Evolutionary conservation across 2,888 invertebrate genomes (phyloP), one percentile per base, ranked within the genome.

Genomic region (Eupeodes luniger): DNA sequence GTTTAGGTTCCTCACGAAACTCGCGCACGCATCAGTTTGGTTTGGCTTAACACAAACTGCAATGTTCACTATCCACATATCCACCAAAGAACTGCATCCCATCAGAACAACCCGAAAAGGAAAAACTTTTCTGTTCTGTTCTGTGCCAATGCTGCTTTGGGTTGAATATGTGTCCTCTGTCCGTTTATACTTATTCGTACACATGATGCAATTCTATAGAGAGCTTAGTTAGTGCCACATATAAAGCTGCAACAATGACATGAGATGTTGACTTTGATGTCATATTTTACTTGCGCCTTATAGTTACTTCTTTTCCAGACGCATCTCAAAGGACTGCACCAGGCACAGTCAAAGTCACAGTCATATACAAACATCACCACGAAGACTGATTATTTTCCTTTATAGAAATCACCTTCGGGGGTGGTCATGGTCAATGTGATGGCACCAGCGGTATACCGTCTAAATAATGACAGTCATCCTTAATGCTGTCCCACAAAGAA

Each of bases 261-360:
- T 82, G 79, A 69, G 84, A 89, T 87, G 88, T 88, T 90, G 85
- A 87, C 90, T 87, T 90, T 90, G 89, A 90, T 89, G 89, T 90
- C 90, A 90, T 89, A 90, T 90, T 90, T 90, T 90, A 90, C 75
- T 81, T 82, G 70, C 78, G 79, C 78, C 76, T 70, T 78, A 47
- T 47, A 81, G 27, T 57, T 57, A 59, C 14, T 72, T 79, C 66
- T 78, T 78, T 57, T 44, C n/a, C 51, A 64, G 12, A 62, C 51
- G 61, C 40, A 72, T 44, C 55, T 40, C 51, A 53, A 78, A 61
- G 55, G 77, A 77, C 40, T 40, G 40, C 40, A 40, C 14, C 51
- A 51, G 14, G n/a, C 51, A 27, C 27, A 27, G 27, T 27, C 27
- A 19, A 1, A 19, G 14, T n/a, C n/a, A n/a, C n/a, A n/a, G n/a